Percentiles rank a stretch among this genome's conserved stretches.
These are phyloP conservation scores for Epicampocera succincta DNA, from an alignment of 2,888 invertebrate species.

Conservation along the genomic window DNA sequence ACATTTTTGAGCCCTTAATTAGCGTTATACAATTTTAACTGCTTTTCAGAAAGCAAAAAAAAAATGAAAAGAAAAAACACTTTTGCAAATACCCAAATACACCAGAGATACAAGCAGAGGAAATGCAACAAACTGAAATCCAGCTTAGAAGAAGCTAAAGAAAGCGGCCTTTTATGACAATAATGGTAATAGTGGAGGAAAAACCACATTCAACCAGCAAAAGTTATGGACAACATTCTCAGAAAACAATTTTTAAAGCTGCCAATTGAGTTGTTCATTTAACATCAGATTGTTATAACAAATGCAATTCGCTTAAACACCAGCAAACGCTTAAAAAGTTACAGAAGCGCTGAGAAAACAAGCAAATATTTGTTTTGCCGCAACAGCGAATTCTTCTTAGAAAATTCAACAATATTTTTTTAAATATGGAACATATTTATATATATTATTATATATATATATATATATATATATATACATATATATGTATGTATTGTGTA, in stretches of 20 bases:
- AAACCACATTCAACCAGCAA: constrained; percentile 24
- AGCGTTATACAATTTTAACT: constrained; percentile 71
- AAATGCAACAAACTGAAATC: constrained; percentile 39
- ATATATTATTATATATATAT: too few species aligned
- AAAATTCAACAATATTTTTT: too few species aligned
- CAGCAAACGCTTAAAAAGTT: constrained; percentile 36
- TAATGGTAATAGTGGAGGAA: constrained; percentile 30
- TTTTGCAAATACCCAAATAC: constrained; percentile 34
- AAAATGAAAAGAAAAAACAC: constrained; percentile 11
- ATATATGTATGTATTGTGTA: too few species aligned
- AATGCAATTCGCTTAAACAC: constrained; percentile 54
- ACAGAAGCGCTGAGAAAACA: not conserved
- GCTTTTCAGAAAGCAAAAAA: constrained; percentile 7
- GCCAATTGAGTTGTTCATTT: constrained; percentile 66
- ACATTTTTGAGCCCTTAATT: constrained; percentile 75
- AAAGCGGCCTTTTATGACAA: constrained; percentile 44
- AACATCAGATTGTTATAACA: constrained; percentile 58
- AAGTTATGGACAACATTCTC: constrained; percentile 66
- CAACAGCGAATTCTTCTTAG: not conserved
- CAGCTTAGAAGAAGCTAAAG: constrained; percentile 46
- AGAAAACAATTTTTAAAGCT: constrained; percentile 70
- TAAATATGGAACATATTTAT: too few species aligned
- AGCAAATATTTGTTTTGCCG: not conserved
- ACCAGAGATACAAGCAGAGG: not conserved
- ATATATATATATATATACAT: too few species aligned